Conservation (phyloP, 2,888 invertebrate genomes). For the Melipona beecheii region DNA sequence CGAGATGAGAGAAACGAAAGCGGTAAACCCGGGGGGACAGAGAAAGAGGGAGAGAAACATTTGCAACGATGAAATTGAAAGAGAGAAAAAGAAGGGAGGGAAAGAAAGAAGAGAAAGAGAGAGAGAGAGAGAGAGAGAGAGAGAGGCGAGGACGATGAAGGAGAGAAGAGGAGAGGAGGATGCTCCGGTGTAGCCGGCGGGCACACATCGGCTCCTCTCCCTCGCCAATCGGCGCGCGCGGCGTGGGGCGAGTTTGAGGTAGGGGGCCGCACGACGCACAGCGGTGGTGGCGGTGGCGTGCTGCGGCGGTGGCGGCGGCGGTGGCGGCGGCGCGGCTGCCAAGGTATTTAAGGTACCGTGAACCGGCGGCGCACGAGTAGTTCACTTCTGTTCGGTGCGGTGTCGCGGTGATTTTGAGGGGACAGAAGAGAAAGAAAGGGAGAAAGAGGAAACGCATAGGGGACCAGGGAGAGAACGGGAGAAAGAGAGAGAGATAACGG, state of each 20-base stretch:
- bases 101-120: constrained; percentile 19
- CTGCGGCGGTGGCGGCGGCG: constrained; percentile 64
- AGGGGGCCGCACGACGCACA: constrained; percentile 83
- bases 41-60: constrained; percentile 40
- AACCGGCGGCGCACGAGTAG: constrained; percentile 87
- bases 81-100: constrained; percentile 21
- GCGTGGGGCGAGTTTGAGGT: constrained; percentile 85
- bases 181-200: constrained; percentile 72
- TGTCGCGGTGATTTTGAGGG: constrained; percentile 78
- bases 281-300: constrained; percentile 66
- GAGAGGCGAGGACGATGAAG: constrained; percentile 34
- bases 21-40: constrained; percentile 39
- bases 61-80: constrained; percentile 25
- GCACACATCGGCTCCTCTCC: constrained; percentile 75
- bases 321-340: constrained; percentile 84
- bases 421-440: constrained; percentile 56
- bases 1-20: constrained; percentile 35
- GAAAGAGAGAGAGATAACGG: constrained; percentile 14
- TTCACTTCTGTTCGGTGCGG: constrained; percentile 85
- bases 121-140: constrained; percentile 12
- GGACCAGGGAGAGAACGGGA: constrained; percentile 41
- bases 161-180: constrained; percentile 69
- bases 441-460: constrained; percentile 16
- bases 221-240: constrained; percentile 78
- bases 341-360: constrained; percentile 87